Evolutionary conservation across 2,888 invertebrate species (phyloP).

Genomic region (Eupithecia exiguata): DNA sequence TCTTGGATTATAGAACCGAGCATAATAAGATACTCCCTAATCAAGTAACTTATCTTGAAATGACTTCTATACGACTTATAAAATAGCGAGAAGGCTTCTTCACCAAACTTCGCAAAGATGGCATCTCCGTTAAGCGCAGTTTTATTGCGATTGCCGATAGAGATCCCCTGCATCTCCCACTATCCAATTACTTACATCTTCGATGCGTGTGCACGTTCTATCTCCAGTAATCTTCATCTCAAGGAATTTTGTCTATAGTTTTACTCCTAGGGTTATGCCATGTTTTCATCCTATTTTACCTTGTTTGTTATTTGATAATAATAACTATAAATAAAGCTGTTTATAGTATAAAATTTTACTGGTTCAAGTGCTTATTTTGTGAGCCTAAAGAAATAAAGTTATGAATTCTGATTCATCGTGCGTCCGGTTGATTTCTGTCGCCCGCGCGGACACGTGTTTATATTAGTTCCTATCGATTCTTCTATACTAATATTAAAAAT

Average conservation of each 20-base stretch:
- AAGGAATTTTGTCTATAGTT: constrained; percentile 31
- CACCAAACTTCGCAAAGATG: constrained; percentile 26
- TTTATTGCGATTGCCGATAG: constrained; percentile 81
- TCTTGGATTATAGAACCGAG: background rate
- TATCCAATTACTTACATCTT: constrained; percentile 78
- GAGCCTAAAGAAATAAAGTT: too few relatives aligned
- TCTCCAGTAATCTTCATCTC: constrained; percentile 33
- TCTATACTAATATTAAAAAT: too few relatives aligned
- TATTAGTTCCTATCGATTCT: too few relatives aligned
- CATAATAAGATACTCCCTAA: background rate
- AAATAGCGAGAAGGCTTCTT: background rate
- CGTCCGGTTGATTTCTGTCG: too few relatives aligned
- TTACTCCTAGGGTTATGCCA: background rate
- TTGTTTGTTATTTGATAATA: too few relatives aligned
- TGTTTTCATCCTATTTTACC: background rate
- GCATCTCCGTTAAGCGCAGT: constrained; percentile 55
- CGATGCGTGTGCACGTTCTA: constrained; percentile 51
- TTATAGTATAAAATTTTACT: too few relatives aligned
- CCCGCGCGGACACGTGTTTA: too few relatives aligned
- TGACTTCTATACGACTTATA: background rate
- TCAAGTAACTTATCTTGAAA: background rate
- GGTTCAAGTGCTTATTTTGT: too few relatives aligned
- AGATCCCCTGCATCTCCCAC: constrained; percentile 58
- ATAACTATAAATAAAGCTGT: too few relatives aligned
- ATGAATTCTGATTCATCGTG: too few relatives aligned